Base-by-base conservation (phyloP, 2,797 vertebrate species). In the Anolis apletophallus region DNA sequence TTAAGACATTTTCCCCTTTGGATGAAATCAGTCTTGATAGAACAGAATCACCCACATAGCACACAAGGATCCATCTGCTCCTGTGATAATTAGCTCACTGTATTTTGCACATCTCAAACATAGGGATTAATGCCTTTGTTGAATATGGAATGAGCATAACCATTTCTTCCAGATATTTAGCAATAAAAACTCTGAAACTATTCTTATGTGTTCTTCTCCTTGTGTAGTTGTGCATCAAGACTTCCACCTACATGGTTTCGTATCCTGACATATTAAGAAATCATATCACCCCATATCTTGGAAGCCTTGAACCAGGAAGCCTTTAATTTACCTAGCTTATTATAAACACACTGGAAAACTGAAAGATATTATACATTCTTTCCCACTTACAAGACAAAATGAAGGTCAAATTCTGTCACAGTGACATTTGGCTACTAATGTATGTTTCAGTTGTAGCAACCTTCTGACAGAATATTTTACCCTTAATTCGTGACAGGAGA, bases 61-160 rank as follows among this genome's bases (percentile, higher is more conserved):
- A 68, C 76, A 69, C 52, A 87, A 87, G 74, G 57, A 36, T 77
- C 73, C 85, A 87, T 87, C 85, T 87, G 85, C 50, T 82, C 72
- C 72, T 87, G 6, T 55, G 57, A 54, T 76, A 87, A 82, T 82
- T 87, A 81, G 72, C 77, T 77, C 73, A 77, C 17, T 69, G 52
- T 59, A 52, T 87, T 76, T 87, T 82, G 72, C 68, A 82, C 61
- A 50, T 77, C 80, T 55, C 55, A 80, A 76, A 82, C 59, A 46
- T 50, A 29, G 13, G 11, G n/a, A 69, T 77, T 36, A 82, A 82
- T 71, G 77, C 55, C 19, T 59, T 82, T 59, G 50, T 52, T 50
- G 19, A 61, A 57, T 57, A 52, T 71, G 72, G 75, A 6, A 81
- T 69, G 50, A 87, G 26, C 80, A 87, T 32, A 68, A 76, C 50